A percentile compares a stretch with the other conserved stretches of the same genome.
These are phyloP conservation scores for Phataginus tricuspis DNA, from an alignment of 2,797 vertebrate genomes.

Conservation along the genomic window DNA sequence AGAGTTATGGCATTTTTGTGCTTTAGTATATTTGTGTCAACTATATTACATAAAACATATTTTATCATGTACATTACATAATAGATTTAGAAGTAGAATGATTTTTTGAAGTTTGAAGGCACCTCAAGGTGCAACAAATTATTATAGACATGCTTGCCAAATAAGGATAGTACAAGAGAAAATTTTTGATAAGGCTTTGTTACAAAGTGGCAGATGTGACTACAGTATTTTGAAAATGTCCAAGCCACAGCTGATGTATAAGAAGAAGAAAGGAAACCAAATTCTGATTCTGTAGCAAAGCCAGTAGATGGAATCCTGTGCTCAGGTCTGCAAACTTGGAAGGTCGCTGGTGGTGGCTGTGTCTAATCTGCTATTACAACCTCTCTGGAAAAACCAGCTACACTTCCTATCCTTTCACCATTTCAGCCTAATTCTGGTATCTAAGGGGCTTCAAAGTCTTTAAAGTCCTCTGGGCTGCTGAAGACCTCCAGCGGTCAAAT, in stretches of 20 bases:
- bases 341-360: not conserved
- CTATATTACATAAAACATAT: not conserved
- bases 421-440: not conserved
- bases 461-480: not conserved
- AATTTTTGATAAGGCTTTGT: not conserved
- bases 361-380: not conserved
- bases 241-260: not conserved
- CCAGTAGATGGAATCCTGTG: not conserved
- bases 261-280: not conserved
- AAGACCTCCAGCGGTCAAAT: not conserved
- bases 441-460: not conserved
- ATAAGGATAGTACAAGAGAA: not conserved
- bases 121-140: not conserved
- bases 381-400: not conserved
- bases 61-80: slow-evolving; percentile 18
- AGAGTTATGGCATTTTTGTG: not conserved
- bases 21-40: not conserved
- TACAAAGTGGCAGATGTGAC: not conserved
- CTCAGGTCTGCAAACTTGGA: not conserved
- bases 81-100: slow-evolving; percentile 5
- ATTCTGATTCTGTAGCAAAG: not conserved
- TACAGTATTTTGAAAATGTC: not conserved
- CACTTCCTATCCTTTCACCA: not conserved
- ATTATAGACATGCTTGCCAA: not conserved
- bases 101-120: slow-evolving; percentile 21